Evolutionary conservation across 92 coral and sea anemone genomes (phyloP).

Genomic region (Porites evermanni): DNA sequence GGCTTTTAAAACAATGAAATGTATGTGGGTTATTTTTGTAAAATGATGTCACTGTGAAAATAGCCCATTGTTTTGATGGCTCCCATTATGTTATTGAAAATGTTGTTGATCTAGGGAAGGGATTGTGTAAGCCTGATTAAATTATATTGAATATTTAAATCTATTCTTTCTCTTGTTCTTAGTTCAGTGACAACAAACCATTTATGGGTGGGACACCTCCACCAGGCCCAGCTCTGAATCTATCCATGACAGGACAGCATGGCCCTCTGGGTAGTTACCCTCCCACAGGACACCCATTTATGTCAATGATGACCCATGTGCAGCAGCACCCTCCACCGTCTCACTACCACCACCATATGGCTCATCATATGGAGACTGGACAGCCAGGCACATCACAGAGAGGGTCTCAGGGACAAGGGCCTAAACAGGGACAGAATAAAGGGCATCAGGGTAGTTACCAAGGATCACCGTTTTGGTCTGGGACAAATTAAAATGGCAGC

Average conservation of each 20-base stretch:
- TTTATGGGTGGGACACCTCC: slow-evolving; percentile 93
- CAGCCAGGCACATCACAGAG: slow-evolving; percentile 78
- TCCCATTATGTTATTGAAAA: too few species aligned
- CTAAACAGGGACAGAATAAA: slow-evolving; percentile 89
- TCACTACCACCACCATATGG: slow-evolving; percentile 81
- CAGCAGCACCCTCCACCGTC: slow-evolving; percentile 92
- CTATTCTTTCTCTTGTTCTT: not conserved
- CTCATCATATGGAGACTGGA: slow-evolving; percentile 85
- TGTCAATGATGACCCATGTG: slow-evolving; percentile 80
- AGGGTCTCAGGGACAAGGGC: slow-evolving; percentile 81
- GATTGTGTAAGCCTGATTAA: too few species aligned
- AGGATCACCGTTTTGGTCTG: slow-evolving; percentile 85
- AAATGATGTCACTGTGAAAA: too few species aligned
- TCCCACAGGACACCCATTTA: slow-evolving; percentile 78
- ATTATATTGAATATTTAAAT: not conserved
- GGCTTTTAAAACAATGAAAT: too few species aligned
- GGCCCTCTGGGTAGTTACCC: slow-evolving; percentile 79
- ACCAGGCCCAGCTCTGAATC: slow-evolving; percentile 83
- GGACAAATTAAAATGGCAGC: slow-evolving; percentile 53
- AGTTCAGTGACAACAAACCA: slow-evolving; percentile 84
- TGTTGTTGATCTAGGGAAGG: too few species aligned
- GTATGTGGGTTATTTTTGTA: too few species aligned
- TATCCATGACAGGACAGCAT: slow-evolving; percentile 86
- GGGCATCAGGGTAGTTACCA: slow-evolving; percentile 86
- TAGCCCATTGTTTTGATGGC: too few species aligned